Evolutionary conservation across 2,113 vertebrate genomes (phyloP), one percentile per base, ranked within the genome.

Genomic region (Pipra filicauda): DNA sequence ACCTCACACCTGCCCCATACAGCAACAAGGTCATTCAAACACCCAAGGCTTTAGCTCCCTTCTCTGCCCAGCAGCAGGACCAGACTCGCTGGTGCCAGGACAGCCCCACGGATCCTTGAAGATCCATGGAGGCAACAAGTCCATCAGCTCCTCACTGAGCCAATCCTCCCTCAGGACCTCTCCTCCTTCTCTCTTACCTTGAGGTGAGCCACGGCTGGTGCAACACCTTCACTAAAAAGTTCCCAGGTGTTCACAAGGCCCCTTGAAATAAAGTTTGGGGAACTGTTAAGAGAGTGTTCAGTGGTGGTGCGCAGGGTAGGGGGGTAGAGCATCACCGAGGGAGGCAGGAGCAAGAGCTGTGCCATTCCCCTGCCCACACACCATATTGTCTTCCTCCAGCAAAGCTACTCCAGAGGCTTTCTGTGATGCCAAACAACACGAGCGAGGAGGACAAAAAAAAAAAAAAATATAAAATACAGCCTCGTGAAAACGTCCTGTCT

Each of bases 371-470:
- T 89, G 72, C 84, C 95, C 84, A 93, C 94, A 91, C 94, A 94
- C 84, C 96, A 94, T 96, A 96, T 91, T 95, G 91, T 92, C 84
- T 73, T 93, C 79, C 69, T 95, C 88, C 88, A 92, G 91, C 58
- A 91, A 91, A 96, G 58, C 87, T 62, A 78, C 88, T 95, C 73
- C 87, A 93, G 88, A 86, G 90, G 77, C 92, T 96, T 77, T 61
- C 65, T 93, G 70, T 81, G 85, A 70, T 92, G 84, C 82, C 89
- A 93, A 94, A 94, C 88, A 90, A 65, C 88, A 86, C 0, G 1
- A 93, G 72, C 0, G 4, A 89, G 37, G 73, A 87, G 83, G 46
- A 49, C 0, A 6, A 6, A 18, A 28, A 27, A 44, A 22, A 39
- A 24, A 39, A 92, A 44, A 44, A 21, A 70, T 67, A 82, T 91